Evolutionary conservation across 2,888 invertebrate genomes (phyloP).

Genomic region (Proisotoma minuta): DNA sequence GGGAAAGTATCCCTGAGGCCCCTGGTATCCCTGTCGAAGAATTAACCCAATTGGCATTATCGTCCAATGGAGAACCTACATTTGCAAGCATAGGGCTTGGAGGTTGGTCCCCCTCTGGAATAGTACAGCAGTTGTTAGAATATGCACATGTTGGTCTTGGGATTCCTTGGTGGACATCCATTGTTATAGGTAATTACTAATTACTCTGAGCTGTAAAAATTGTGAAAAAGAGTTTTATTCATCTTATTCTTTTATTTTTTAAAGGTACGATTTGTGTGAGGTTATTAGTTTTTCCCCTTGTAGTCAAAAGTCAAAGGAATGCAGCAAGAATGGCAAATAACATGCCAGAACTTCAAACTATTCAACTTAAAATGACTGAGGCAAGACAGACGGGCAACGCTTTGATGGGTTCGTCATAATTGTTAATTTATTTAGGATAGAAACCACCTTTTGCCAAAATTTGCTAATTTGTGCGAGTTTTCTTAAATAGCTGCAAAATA

Average conservation of each 20-base stretch:
- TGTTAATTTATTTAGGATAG: neutral
- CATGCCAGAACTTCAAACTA: conserved; percentile 74
- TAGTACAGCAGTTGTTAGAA: conserved; percentile 76
- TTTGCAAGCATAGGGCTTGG: conserved; percentile 77
- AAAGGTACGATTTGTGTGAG: conserved; percentile 73
- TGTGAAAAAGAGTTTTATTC: neutral
- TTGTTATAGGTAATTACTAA: conserved; percentile 61
- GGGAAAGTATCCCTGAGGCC: conserved; percentile 43
- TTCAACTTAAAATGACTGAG: conserved; percentile 80
- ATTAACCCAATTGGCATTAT: conserved; percentile 37
- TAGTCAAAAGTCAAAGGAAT: conserved; percentile 75
- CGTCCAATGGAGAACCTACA: conserved; percentile 63
- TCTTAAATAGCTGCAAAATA: conserved; percentile 60
- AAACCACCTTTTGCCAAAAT: neutral
- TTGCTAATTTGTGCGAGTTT: no score
- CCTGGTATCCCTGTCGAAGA: conserved; percentile 36
- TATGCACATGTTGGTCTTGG: conserved; percentile 72
- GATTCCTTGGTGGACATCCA: conserved; percentile 91
- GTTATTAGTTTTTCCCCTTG: conserved; percentile 73
- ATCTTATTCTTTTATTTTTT: neutral
- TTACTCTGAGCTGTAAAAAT: neutral
- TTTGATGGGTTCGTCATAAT: conserved; percentile 66
- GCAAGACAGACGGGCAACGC: conserved; percentile 79
- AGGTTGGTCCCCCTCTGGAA: conserved; percentile 74
- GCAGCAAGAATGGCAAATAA: conserved; percentile 75